Percentiles rank a stretch among this genome's conserved stretches.
These are phyloP conservation scores for Drosophila murphyi DNA, from an alignment of 1,140 invertebrate species.

Conservation along the genomic window DNA sequence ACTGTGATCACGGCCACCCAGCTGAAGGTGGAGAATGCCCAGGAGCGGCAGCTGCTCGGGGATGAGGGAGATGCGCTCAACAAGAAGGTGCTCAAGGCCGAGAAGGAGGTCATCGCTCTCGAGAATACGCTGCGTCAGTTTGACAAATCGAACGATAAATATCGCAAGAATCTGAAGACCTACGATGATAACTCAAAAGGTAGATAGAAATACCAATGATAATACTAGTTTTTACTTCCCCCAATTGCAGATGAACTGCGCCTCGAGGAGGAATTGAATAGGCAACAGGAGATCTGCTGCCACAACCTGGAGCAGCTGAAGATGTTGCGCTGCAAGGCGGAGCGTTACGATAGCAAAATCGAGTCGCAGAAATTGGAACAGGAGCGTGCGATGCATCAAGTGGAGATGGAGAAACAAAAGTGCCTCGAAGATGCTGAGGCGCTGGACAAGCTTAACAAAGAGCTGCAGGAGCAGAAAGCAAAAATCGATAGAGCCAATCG, in stretches of 20 bases:
- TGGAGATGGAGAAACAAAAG: constrained; percentile 43
- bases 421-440: constrained; percentile 59
- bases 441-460: constrained; percentile 62
- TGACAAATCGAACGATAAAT: constrained; percentile 87
- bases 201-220: constrained; percentile 36
- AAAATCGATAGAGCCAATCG: constrained; percentile 77
- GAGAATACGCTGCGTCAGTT: constrained; percentile 89
- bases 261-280: constrained; percentile 53
- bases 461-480: constrained; percentile 69
- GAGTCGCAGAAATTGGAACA: constrained; percentile 44
- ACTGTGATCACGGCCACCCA: constrained; percentile 86
- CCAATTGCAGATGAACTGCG: constrained; percentile 45
- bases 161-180: constrained; percentile 85
- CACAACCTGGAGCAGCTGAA: constrained; percentile 60
- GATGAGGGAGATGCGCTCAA: constrained; percentile 89
- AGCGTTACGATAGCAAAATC: constrained; percentile 51
- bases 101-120: constrained; percentile 89
- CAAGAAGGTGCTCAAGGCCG: constrained; percentile 87
- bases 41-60: constrained; percentile 87
- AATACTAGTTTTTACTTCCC: neutral
- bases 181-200: constrained; percentile 53
- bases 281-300: constrained; percentile 54
- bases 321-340: constrained; percentile 64
- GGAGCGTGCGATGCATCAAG: constrained; percentile 35
- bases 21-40: constrained; percentile 87